Percentiles rank a stretch among this genome's conserved stretches.
phyloP scores from a whole-genome alignment of 2,888 invertebrate genomes.

The Ceramica pisi region DNA sequence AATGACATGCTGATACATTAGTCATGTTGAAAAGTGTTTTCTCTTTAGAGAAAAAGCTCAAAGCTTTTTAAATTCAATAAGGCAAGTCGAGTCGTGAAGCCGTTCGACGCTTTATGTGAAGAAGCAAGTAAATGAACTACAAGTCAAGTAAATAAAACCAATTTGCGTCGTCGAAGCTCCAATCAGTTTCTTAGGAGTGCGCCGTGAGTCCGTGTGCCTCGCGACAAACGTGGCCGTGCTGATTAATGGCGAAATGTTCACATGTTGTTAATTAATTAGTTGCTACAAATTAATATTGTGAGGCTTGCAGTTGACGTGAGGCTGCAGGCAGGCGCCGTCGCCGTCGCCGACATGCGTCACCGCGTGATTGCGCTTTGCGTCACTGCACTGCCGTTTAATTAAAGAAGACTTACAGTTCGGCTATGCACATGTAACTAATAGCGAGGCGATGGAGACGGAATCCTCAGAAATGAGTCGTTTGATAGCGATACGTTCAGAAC shows the following conservation, averaged over 20 bases:
- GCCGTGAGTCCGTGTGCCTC: slow-evolving; percentile 51
- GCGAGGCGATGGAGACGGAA: slow-evolving; percentile 67
- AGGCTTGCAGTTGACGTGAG: slow-evolving; percentile 85
- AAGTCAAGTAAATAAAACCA: slow-evolving; percentile 67
- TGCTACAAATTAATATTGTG: slow-evolving; percentile 85
- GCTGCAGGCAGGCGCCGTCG: slow-evolving; percentile 71
- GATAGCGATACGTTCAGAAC: slow-evolving; percentile 39
- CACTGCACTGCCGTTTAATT: slow-evolving; percentile 82
- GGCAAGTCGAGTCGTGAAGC: slow-evolving; percentile 52
- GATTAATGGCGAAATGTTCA: slow-evolving; percentile 83
- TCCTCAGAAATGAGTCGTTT: slow-evolving; percentile 67
- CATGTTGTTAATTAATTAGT: slow-evolving; percentile 87
- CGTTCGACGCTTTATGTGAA: slow-evolving; percentile 54
- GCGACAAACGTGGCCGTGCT: slow-evolving; percentile 74
- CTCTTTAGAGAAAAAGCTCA: slow-evolving; percentile 29
- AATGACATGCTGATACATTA: slow-evolving; percentile 37
- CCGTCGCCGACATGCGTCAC: slow-evolving; percentile 73
- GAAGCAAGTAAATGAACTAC: slow-evolving; percentile 64
- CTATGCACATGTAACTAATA: slow-evolving; percentile 67
- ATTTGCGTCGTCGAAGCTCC: slow-evolving; percentile 64
- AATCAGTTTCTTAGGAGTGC: slow-evolving; percentile 61
- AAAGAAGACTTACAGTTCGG: slow-evolving; percentile 82
- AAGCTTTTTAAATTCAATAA: slow-evolving; percentile 59
- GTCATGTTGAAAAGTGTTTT: slow-evolving; percentile 25
- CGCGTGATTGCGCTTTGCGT: slow-evolving; percentile 73